These are phyloP conservation scores for Hydractinia symbiolongicarpus DNA, from an alignment of 30 jellyfish, hydroid and myxozoan species.

Conservation along the genomic window DNA sequence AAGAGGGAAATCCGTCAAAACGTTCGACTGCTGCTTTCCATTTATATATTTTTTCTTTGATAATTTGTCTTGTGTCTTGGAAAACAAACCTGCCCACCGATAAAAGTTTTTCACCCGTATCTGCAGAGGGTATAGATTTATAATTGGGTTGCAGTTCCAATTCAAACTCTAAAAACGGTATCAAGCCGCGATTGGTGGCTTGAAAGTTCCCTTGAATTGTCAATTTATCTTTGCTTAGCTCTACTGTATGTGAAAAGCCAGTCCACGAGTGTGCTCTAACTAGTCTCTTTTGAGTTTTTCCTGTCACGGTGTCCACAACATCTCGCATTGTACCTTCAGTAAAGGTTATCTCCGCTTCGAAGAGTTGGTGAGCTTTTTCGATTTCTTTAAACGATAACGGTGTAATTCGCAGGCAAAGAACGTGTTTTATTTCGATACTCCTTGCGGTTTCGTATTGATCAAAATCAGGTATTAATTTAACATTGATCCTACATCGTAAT, in stretches of 20 bases:
- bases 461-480: neutral
- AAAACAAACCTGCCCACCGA: constrained; percentile 6
- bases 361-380: neutral
- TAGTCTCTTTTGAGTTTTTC: neutral
- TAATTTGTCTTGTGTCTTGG: constrained; percentile 4
- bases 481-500: neutral
- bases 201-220: neutral
- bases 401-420: neutral
- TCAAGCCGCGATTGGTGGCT: constrained; percentile 3
- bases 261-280: constrained; percentile 16
- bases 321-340: constrained; percentile 15
- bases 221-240: neutral
- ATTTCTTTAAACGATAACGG: neutral
- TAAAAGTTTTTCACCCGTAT: neutral
- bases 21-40: constrained; percentile 17
- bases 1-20: neutral
- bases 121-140: neutral
- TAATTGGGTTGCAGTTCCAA: constrained; percentile 6
- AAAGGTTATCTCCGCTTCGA: constrained; percentile 6
- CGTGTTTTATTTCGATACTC: neutral
- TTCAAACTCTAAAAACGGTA: constrained; percentile 11
- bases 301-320: neutral
- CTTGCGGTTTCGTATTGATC: neutral
- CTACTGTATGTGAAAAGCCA: constrained; percentile 20
- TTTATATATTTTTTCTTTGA: neutral